A percentile compares a stretch with the other conserved stretches of the same genome.
phyloP scores from a whole-genome alignment of 2,797 vertebrate species.

The Pangasius mekongensis region DNA sequence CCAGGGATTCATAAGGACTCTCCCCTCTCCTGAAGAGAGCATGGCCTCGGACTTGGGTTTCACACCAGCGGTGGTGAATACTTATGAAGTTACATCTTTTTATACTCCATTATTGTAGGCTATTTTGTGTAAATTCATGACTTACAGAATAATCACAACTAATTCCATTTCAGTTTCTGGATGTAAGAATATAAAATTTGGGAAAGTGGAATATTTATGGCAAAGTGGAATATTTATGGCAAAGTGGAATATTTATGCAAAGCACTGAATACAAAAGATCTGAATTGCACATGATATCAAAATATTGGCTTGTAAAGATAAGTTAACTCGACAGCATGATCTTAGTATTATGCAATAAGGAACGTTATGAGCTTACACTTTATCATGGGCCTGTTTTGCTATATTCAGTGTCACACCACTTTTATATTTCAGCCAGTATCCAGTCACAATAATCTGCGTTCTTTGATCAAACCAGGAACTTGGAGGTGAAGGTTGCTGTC shows the following conservation, averaged over 20 bases:
- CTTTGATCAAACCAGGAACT: background rate
- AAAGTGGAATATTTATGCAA: background rate
- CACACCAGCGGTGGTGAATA: background rate
- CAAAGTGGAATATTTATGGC: too few species aligned
- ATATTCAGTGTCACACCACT: background rate
- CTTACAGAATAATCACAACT: background rate
- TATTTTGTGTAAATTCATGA: background rate
- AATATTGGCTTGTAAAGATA: background rate
- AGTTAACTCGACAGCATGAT: background rate
- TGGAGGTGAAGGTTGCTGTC: constrained; percentile 9
- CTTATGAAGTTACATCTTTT: background rate
- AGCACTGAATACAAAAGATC: background rate
- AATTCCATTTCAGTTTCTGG: background rate
- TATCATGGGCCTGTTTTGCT: background rate
- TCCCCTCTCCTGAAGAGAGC: background rate
- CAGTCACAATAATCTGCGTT: background rate
- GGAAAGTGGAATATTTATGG: too few species aligned
- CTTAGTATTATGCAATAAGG: background rate
- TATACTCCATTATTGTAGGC: background rate
- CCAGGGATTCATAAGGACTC: background rate
- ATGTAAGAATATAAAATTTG: too few species aligned
- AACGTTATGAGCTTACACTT: background rate
- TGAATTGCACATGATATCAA: background rate
- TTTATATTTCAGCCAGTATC: background rate
- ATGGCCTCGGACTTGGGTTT: background rate